phyloP scores from a whole-genome alignment of 2,113 vertebrate species.

The Gymnarchus niloticus region DNA sequence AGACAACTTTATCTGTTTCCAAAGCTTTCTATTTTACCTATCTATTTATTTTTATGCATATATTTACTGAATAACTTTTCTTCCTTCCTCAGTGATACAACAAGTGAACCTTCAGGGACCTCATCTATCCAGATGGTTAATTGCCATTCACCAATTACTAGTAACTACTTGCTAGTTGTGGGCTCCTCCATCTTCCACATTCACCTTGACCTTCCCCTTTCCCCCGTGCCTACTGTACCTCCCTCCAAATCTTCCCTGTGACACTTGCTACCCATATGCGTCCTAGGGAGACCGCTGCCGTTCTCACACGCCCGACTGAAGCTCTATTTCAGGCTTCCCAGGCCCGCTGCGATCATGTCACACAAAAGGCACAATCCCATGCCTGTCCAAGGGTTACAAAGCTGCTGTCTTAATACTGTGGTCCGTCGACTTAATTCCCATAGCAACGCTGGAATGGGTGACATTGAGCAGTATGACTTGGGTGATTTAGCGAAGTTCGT shows the following conservation, averaged over 20 bases:
- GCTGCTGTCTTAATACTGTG: neutral
- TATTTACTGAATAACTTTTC: neutral
- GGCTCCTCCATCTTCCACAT: neutral
- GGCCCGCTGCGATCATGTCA: neutral
- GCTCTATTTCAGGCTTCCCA: neutral
- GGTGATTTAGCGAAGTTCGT: neutral
- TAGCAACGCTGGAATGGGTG: neutral
- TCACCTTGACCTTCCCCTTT: neutral
- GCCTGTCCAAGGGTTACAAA: neutral
- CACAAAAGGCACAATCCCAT: neutral
- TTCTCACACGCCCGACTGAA: neutral
- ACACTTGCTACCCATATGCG: neutral
- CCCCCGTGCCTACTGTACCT: too few relatives aligned
- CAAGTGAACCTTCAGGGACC: neutral
- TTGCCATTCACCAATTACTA: constrained; percentile 3
- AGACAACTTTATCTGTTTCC: neutral
- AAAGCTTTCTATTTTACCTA: neutral
- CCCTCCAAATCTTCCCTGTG: neutral
- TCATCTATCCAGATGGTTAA: neutral
- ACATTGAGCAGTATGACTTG: neutral
- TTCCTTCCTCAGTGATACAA: neutral
- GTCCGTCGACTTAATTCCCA: constrained; percentile 3
- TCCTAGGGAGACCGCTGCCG: neutral
- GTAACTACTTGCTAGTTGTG: neutral
- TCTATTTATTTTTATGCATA: neutral